Conservation (phyloP, 1,140 invertebrate species). For the Drosophila obscura region DNA sequence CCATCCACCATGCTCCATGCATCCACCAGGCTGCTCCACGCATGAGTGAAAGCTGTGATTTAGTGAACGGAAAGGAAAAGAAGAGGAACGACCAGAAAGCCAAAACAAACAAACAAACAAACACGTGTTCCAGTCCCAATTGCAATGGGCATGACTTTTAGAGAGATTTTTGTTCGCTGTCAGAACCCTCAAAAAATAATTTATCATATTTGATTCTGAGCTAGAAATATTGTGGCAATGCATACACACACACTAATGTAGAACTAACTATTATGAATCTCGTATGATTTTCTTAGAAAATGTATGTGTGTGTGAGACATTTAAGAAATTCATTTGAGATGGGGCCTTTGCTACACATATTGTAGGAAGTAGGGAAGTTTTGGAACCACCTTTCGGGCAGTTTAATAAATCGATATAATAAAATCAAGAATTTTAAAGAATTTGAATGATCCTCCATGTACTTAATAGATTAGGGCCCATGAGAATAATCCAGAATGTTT, state of each 20-base stretch:
- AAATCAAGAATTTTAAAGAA: no score
- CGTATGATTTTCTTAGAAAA: conserved; percentile 40
- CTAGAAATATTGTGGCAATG: conserved; percentile 61
- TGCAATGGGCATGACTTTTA: conserved; percentile 67
- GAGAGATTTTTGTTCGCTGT: conserved; percentile 42
- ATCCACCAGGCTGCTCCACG: conserved; percentile 39
- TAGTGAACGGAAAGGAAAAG: conserved; percentile 18
- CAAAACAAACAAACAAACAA: conserved; percentile 24
- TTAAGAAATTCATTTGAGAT: conserved; percentile 14
- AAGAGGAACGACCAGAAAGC: conserved; percentile 11
- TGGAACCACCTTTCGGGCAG: no score
- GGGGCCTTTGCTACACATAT: neutral
- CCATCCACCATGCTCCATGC: neutral
- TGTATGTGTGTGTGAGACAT: conserved; percentile 29
- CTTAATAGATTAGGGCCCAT: no score
- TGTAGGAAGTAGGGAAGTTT: conserved; percentile 35
- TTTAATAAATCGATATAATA: no score
- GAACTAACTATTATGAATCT: neutral
- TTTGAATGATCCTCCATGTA: no score
- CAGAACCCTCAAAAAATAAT: conserved; percentile 66
- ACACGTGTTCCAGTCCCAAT: conserved; percentile 74
- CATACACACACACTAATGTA: neutral
- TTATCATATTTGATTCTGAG: conserved; percentile 71
- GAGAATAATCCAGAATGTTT: no score
- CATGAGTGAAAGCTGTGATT: conserved; percentile 81